Conservation (phyloP, 1,140 invertebrate species). For the Rhysida immarginata region DNA sequence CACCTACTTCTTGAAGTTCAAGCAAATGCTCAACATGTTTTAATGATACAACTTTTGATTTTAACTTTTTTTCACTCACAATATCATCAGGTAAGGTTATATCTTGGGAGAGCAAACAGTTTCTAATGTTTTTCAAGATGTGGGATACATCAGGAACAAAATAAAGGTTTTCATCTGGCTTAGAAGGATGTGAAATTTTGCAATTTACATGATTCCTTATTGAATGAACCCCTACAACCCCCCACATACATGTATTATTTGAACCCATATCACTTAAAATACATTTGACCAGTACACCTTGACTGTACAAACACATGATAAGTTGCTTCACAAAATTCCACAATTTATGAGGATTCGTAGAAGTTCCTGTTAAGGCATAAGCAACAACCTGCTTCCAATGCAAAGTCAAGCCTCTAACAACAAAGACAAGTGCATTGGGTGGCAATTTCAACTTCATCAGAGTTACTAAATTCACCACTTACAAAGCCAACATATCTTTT, state of each 20-base stretch:
- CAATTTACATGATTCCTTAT: neutral
- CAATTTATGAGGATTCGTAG: neutral
- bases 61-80: neutral
- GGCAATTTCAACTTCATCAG: neutral
- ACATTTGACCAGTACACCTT: neutral
- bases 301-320: no score
- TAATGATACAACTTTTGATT: neutral
- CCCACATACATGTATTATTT: neutral
- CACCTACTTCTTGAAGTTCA: neutral
- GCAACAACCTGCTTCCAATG: neutral
- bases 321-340: no score
- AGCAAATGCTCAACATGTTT: neutral
- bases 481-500: neutral
- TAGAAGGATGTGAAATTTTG: neutral
- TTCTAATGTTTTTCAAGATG: neutral
- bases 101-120: neutral
- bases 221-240: neutral
- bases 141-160: neutral
- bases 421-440: neutral
- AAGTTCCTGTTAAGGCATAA: neutral
- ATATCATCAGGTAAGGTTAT: neutral
- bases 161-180: neutral
- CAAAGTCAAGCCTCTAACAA: neutral
- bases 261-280: neutral
- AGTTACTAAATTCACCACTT: neutral